Base-by-base conservation (phyloP, 1,140 invertebrate species). In the Aradophagus sp. region DNA sequence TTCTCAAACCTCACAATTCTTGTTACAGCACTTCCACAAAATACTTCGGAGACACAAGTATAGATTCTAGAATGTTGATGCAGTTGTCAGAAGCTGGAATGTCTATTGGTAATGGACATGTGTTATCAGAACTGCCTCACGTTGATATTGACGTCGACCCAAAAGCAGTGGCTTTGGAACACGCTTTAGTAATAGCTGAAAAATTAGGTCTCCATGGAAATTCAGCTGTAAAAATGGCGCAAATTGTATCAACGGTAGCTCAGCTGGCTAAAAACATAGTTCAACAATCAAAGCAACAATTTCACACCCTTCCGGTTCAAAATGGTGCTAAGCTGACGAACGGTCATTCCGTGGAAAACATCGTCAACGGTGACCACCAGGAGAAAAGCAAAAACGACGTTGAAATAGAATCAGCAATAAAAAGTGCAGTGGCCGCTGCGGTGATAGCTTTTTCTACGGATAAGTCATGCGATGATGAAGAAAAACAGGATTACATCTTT, bases 31-130 rank as follows among this genome's bases (percentile, higher is more conserved):
- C 89, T 2, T 86, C 87, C 7, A 84, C 86, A 15, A 86, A 86
- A 10, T 85, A 87, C 34, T 87, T 86, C 45, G 88, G 88, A 6
- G 89, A 91, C 72, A 81, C 88, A 11, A 89, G 89, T 50, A 90
- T 92, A 39, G 90, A 92, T 70, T 88, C 88, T 2, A 87, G 88
- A 66, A 91, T 92, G 87, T 74, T 92, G 14, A 85, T 87, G 77
- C 90, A 91, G 70, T 78, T 93, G 16, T 91, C 91, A 1, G 89
- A 90, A 80, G 90, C 90, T 31, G 91, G 91, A 32, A 88, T 91
- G 87, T 89, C 89, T 1, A 86, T 92, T 27, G 90, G 90, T n/a
- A 65, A 61, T 31, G 84, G 89, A 58, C 89, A 91, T 80, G 86
- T 89, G 1, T 85, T 88, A 0, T 84, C 87, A 1, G 87, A 89